phyloP scores from a whole-genome alignment of 2,113 vertebrate genomes.

The Redunca redunca region DNA sequence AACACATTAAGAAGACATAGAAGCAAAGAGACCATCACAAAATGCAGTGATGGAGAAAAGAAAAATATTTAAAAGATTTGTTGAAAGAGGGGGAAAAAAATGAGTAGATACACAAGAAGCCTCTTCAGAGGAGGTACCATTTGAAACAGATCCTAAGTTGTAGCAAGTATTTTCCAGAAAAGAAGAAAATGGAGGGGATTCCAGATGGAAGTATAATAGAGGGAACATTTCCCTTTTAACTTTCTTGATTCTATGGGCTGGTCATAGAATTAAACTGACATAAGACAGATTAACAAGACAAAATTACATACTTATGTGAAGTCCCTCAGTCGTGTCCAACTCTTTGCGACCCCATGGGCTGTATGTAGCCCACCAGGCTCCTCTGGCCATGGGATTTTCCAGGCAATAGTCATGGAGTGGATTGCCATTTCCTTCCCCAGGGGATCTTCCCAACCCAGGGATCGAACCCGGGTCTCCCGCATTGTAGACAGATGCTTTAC shows the following conservation, averaged over 20 bases:
- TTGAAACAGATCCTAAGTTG: neutral
- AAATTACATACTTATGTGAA: neutral
- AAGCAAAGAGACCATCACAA: neutral
- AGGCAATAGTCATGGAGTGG: no score
- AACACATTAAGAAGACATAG: neutral
- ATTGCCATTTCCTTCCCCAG: no score
- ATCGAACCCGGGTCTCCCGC: no score
- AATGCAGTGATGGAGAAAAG: neutral
- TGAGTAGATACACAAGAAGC: neutral
- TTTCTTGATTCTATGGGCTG: neutral
- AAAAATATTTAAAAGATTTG: neutral
- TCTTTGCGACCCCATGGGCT: no score
- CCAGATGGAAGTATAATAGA: neutral
- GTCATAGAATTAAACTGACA: neutral
- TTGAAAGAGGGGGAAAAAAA: neutral
- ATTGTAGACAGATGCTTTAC: no score
- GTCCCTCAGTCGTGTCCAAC: no score
- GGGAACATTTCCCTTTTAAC: neutral
- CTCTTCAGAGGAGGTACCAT: neutral
- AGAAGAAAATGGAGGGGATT: neutral
- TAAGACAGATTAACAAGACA: neutral
- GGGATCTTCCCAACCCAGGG: no score
- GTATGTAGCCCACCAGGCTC: no score
- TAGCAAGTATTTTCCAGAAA: neutral
- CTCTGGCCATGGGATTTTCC: no score